phyloP scores from a whole-genome alignment of 2,888 invertebrate genomes.

The Epinotia nisella region DNA sequence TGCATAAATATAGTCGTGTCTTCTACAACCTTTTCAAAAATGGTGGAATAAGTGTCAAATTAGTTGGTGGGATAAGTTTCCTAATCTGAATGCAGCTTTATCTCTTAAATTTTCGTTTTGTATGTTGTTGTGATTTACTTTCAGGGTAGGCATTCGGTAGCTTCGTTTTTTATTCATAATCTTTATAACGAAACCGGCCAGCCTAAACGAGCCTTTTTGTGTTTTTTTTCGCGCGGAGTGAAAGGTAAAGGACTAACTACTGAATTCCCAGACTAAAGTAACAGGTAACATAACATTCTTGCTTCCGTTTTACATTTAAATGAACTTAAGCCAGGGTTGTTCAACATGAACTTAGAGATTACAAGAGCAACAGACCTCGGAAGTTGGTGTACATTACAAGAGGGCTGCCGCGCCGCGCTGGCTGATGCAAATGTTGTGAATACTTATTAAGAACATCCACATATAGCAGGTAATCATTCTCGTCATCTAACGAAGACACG shows the following conservation, averaged over 20 bases:
- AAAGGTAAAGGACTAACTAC: not conserved
- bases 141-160: no score
- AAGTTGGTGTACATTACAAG: constrained; percentile 68
- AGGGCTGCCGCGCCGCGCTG: constrained; percentile 52
- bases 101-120: no score
- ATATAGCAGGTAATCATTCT: constrained; percentile 74
- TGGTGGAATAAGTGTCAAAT: no score
- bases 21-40: no score
- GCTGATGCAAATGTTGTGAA: constrained; percentile 77
- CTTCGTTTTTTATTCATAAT: no score
- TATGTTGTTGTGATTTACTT: no score
- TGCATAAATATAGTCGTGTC: no score
- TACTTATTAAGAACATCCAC: constrained; percentile 79
- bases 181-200: no score
- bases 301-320: constrained; percentile 25
- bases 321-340: constrained; percentile 26
- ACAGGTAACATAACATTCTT: constrained; percentile 14
- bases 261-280: not conserved
- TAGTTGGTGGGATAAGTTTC: no score
- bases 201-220: no score
- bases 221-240: not conserved
- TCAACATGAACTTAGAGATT: constrained; percentile 36
- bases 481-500: constrained; percentile 70
- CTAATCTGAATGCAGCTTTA: no score
- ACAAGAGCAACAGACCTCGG: constrained; percentile 43